Conservation (phyloP, 2,797 vertebrate genomes). For the Anguilla anguilla region DNA sequence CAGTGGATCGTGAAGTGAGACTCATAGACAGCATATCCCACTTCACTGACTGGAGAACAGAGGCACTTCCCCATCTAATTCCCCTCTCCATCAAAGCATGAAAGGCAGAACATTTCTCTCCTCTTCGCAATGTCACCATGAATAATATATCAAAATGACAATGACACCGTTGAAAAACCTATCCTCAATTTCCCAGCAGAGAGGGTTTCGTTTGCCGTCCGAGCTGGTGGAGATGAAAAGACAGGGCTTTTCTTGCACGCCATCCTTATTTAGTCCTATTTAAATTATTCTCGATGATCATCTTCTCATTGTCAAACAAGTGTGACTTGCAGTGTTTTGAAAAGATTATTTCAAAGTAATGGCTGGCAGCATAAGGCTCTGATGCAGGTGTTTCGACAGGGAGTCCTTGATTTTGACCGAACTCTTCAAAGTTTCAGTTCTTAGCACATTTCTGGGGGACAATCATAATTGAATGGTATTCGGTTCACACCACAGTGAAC, state of each 20-base stretch:
- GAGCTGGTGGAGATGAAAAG: conserved; percentile 16
- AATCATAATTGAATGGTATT: neutral
- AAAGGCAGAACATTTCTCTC: conserved; percentile 1
- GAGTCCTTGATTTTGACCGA: neutral
- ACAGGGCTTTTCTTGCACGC: neutral
- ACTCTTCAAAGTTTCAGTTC: neutral
- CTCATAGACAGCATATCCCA: conserved; percentile 2
- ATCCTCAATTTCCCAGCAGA: conserved; percentile 21
- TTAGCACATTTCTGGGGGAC: neutral
- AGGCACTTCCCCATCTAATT: conserved; percentile 3
- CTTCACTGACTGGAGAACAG: conserved; percentile 12
- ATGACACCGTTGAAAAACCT: conserved; percentile 2
- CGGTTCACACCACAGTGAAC: neutral
- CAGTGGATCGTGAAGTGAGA: neutral
- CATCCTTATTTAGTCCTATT: conserved; percentile 11
- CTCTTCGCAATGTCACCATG: conserved; percentile 9
- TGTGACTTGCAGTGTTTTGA: neutral
- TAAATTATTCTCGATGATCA: neutral
- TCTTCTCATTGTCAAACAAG: neutral
- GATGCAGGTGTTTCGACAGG: neutral
- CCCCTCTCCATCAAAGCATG: conserved; percentile 20
- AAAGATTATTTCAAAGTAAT: neutral
- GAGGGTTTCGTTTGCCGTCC: neutral
- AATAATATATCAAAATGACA: conserved; percentile 24
- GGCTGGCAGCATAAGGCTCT: neutral